Evolutionary conservation across 2,797 vertebrate species (phyloP), one percentile per base, ranked within the genome.

Genomic region (Crocidura indochinensis): DNA sequence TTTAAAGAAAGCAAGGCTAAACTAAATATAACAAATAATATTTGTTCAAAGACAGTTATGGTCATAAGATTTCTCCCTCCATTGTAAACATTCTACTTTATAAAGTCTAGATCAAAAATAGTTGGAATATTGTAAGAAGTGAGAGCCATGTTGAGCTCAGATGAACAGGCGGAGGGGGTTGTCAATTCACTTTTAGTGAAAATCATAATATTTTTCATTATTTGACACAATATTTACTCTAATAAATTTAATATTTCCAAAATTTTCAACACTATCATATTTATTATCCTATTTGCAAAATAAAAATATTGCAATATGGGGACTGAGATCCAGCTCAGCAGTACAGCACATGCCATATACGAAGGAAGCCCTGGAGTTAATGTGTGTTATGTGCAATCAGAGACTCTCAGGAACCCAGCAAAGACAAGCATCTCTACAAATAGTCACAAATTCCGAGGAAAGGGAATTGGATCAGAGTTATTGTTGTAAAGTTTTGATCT

Each of bases 1-100:
- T 81, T 14, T 76, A 71, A 60, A 75, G 65, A 93, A 94, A 88
- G 65, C 15, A 51, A 69, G 92, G 51, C 26, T 51, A 84, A 84
- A 72, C 20, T 64, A 90, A 85, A 67, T 47, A 53, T 88, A 91
- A 47, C 10, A 74, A 92, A 77, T 38, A 72, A 68, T 6, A 19
- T 65, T 91, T 44, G 53, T 19, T 91, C 38, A 88, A 80, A 73
- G 60, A 80, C 22, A 65, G 10, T 56, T 72, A 49, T 10, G 87
- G 22, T 67, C 51, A 75, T 72, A 79, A 81, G 64, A 20, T 78
- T 77, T 76, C 9, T 49, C 2, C 24, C 24, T 86, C 6, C 17
- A 53, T 6, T 77, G 15, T 29, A 87, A 81, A 87, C 17, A 6
- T 95, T 49, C 14, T 19, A 64, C 67, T 84, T 80, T 86, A 65